Evolutionary conservation across 35 echinoderm and acorn worm species (phyloP), one percentile per base, ranked within the genome.

Genomic region (Lytechinus variegatus): DNA sequence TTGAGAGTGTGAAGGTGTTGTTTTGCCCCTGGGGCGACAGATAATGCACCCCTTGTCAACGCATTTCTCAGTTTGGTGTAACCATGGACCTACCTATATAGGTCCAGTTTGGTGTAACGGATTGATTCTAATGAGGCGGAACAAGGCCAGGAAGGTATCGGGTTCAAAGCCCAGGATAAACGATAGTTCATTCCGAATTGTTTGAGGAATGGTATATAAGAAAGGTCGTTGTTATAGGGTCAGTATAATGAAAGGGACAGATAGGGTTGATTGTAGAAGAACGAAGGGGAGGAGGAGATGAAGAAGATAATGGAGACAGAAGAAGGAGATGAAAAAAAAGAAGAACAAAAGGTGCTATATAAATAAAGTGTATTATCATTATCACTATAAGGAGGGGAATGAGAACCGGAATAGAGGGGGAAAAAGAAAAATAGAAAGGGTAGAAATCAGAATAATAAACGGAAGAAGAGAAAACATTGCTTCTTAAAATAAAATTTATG

Each of bases 21-120:
- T 79, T 79, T 79, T n/a, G 66, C n/a, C 66, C 66, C 66, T 24
- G 21, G 66, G 66, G 66, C 66, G 66, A 79, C 19, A 79, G 66
- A 24, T 79, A 79, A 79, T 79, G 66, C 66, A 79, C 66, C 66
- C 33, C 66, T 79, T 79, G 66, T 79, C 66, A 79, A 79, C 66
- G 14, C 66, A 79, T 4, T 79, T 24, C 66, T 79, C 66, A 79
- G 66, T 79, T 79, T 79, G 19, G n/a, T n/a, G n/a, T n/a, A n/a
- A n/a, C n/a, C n/a, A n/a, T n/a, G n/a, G n/a, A n/a, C n/a, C n/a
- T n/a, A n/a, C n/a, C n/a, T n/a, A n/a, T n/a, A n/a, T n/a, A n/a
- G n/a, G n/a, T n/a, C n/a, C n/a, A n/a, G n/a, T n/a, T n/a, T n/a
- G n/a, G 66, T 79, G 66, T 79, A 79, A 79, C 66, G 16, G 66